Evolutionary conservation across 2,888 invertebrate species (phyloP).

Genomic region (Digitonthophagus gazella): DNA sequence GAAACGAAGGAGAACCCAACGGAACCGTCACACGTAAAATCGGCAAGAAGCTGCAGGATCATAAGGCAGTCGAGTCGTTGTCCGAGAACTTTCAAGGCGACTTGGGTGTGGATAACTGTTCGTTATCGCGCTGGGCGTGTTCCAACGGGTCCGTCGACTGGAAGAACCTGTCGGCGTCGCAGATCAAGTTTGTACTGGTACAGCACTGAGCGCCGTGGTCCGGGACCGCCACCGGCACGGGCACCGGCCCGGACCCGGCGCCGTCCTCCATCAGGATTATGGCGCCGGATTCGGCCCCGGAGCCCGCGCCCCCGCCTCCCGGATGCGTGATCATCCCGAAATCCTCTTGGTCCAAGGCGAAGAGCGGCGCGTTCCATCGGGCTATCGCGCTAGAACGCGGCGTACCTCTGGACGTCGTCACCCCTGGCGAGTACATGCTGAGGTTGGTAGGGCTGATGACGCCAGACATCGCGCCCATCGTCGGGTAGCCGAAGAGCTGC

Average conservation of each 20-base stretch:
- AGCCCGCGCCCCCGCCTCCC: slow-evolving; percentile 45
- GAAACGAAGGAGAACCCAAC: slow-evolving; percentile 41
- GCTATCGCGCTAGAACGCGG: slow-evolving; percentile 59
- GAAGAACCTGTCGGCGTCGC: slow-evolving; percentile 62
- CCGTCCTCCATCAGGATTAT: slow-evolving; percentile 78
- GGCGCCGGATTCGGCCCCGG: slow-evolving; percentile 61
- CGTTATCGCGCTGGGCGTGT: slow-evolving; percentile 44
- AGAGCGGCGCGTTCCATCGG: slow-evolving; percentile 84
- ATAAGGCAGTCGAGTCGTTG: slow-evolving; percentile 47
- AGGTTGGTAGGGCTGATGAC: slow-evolving; percentile 87
- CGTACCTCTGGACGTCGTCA: slow-evolving; percentile 69
- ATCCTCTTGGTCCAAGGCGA: slow-evolving; percentile 86
- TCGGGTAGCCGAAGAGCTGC: slow-evolving; percentile 91
- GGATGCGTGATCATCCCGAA: slow-evolving; percentile 88
- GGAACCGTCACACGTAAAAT: slow-evolving; percentile 49
- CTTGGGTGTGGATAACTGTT: slow-evolving; percentile 44
- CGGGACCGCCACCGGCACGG: slow-evolving; percentile 29
- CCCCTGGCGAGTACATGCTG: slow-evolving; percentile 76
- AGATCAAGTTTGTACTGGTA: slow-evolving; percentile 47
- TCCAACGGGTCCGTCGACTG: slow-evolving; percentile 61
- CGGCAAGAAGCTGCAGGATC: slow-evolving; percentile 47
- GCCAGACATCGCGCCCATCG: slow-evolving; percentile 82
- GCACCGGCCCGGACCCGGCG: slow-evolving; percentile 37
- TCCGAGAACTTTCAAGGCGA: slow-evolving; percentile 32
- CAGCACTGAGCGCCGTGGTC: slow-evolving; percentile 42